Evolutionary conservation across 2,113 vertebrate genomes (phyloP), one percentile per base, ranked within the genome.

Genomic region (Lynx canadensis): DNA sequence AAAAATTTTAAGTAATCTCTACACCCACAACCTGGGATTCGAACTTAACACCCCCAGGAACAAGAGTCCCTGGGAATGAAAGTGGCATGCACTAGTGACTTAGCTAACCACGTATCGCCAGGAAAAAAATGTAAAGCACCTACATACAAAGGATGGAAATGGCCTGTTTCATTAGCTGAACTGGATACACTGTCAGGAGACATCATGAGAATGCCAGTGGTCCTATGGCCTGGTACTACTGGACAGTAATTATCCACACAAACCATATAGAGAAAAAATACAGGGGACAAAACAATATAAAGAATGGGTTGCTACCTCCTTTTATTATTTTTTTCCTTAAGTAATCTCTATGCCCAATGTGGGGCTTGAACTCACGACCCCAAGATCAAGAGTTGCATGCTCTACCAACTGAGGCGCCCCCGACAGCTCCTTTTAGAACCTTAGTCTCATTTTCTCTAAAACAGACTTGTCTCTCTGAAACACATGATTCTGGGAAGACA

Each of bases 401-500:
- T 78, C 74, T 78, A 78, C 38, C 1, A 3, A 48, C 41, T 78
- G 41, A 48, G 1, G 74, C 0, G 27, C 7, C 74, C 41, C 74
- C 27, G 33, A 33, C 12, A 91, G 10, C 41, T 89, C 57, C 50
- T 94, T 57, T 81, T 31, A 96, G 74, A 94, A 55, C 5, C n/a
- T 94, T 91, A 84, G 74, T 65, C 18, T 89, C 60, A 89, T 27
- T 69, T 95, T 97, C 69, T 96, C 76, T 98, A 82, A 94, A 69
- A 81, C 15, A 88, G 23, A 71, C 21, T 16, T 79, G 1, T 90
- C 31, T 89, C 41, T 98, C 60, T 94, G 23, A 94, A 95, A 92
- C 45, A 96, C 11, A 38, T 31, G 50, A 87, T 57, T 94, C 80
- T 92, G 14, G 29, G 90, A 92, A 87, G 63, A 92, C 80, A 29